Evolutionary conservation across 2,888 invertebrate species (phyloP).

Genomic region (Cephus pulcher): DNA sequence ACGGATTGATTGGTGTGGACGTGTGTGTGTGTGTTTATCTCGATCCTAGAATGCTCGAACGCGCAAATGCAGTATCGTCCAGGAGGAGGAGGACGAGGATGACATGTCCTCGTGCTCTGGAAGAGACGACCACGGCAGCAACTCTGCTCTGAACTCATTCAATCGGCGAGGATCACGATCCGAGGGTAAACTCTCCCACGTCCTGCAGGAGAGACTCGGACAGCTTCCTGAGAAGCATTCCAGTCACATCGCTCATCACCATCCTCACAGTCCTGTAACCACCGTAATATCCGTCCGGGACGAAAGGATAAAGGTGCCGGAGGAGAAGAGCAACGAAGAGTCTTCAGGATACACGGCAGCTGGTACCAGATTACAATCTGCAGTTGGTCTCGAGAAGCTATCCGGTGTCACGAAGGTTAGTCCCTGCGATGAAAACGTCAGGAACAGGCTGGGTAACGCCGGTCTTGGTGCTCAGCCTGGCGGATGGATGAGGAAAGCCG

Average conservation of each 20-base stretch:
- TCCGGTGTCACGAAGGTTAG: slow-evolving; percentile 48
- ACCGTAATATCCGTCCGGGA: neutral
- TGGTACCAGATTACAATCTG: neutral
- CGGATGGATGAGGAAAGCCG: slow-evolving; percentile 32
- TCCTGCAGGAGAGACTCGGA: slow-evolving; percentile 73
- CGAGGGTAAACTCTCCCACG: slow-evolving; percentile 80
- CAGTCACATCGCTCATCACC: slow-evolving; percentile 40
- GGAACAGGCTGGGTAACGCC: slow-evolving; percentile 31
- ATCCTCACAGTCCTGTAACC: slow-evolving; percentile 20
- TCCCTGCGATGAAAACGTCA: slow-evolving; percentile 60
- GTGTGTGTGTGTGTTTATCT: slow-evolving; percentile 24
- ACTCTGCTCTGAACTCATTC: slow-evolving; percentile 67
- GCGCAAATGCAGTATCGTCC: slow-evolving; percentile 91
- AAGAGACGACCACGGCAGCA: slow-evolving; percentile 69
- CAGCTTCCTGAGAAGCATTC: slow-evolving; percentile 73
- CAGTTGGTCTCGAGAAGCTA: slow-evolving; percentile 6
- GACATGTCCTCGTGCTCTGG: slow-evolving; percentile 73
- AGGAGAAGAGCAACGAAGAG: slow-evolving; percentile 25
- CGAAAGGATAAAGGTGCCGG: slow-evolving; percentile 12
- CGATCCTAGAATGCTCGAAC: slow-evolving; percentile 70
- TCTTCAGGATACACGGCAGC: slow-evolving; percentile 5
- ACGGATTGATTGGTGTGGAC: slow-evolving; percentile 5
- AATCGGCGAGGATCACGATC: slow-evolving; percentile 82
- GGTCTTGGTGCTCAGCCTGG: slow-evolving; percentile 24
- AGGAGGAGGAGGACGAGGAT: slow-evolving; percentile 93